Evolutionary conservation across 2,113 vertebrate genomes (phyloP).

Genomic region (Eudyptes chrysolophus): DNA sequence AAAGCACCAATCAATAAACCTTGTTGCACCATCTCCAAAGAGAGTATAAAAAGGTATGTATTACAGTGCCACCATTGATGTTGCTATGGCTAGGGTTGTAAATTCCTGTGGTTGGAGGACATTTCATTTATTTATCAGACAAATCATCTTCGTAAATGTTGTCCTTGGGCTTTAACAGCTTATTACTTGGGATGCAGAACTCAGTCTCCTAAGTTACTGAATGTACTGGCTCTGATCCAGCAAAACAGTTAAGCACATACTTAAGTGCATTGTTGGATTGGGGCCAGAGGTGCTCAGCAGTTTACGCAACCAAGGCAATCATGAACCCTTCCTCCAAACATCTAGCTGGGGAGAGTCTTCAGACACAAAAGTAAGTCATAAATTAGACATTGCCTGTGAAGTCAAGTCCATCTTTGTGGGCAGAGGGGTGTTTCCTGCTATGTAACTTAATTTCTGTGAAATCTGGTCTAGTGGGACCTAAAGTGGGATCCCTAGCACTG

Average conservation of each 20-base stretch:
- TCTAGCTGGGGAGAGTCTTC: neutral
- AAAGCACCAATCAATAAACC: neutral
- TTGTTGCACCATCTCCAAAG: neutral
- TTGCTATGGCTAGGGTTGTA: neutral
- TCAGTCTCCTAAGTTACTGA: neutral
- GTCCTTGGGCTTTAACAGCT: slow-evolving; percentile 10
- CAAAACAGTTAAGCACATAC: slow-evolving; percentile 13
- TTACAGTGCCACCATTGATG: neutral
- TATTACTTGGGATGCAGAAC: slow-evolving; percentile 1
- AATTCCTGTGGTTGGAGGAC: neutral
- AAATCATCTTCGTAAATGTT: neutral
- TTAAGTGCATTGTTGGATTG: slow-evolving; percentile 34
- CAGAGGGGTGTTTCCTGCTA: neutral
- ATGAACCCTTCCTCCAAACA: slow-evolving; percentile 19
- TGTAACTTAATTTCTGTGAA: neutral
- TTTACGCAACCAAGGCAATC: neutral
- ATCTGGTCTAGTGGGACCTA: neutral
- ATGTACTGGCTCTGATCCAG: slow-evolving; percentile 22
- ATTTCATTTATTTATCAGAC: neutral
- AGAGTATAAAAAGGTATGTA: neutral
- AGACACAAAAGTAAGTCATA: slow-evolving; percentile 6
- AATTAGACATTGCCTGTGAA: neutral
- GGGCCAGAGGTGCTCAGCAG: slow-evolving; percentile 33
- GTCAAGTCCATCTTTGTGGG: neutral
- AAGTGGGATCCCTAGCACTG: neutral